Evolutionary conservation across 1,140 invertebrate genomes (phyloP).

Genomic region (Drosophila kikkawai): DNA sequence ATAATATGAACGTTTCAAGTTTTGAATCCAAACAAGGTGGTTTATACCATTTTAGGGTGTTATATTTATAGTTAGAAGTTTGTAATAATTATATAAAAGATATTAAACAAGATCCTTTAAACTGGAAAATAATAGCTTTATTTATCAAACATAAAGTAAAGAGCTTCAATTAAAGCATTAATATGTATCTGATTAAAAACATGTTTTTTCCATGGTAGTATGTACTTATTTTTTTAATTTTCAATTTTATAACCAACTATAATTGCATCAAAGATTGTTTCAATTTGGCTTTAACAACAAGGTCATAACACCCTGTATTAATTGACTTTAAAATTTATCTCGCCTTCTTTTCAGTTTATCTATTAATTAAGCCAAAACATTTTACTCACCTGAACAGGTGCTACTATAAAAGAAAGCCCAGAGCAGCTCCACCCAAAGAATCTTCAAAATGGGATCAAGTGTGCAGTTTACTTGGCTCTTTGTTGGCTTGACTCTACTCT

Average conservation of each 20-base stretch:
- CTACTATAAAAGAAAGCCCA: conserved; percentile 52
- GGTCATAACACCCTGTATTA: background rate
- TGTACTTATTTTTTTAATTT: background rate
- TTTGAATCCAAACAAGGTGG: background rate
- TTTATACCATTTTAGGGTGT: too few relatives aligned
- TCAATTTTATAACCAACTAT: background rate
- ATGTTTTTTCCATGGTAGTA: background rate
- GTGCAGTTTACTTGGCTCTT: background rate
- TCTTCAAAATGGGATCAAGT: conserved; percentile 9
- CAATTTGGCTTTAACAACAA: background rate
- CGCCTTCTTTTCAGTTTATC: conserved; percentile 32
- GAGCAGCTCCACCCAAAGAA: background rate
- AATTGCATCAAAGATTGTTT: background rate
- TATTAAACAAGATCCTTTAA: too few relatives aligned
- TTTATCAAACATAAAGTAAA: too few relatives aligned
- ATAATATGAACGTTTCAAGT: background rate
- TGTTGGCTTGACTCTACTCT: background rate
- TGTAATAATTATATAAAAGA: too few relatives aligned
- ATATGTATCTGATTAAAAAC: too few relatives aligned
- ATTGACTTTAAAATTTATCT: background rate
- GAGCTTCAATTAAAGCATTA: too few relatives aligned
- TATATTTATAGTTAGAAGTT: too few relatives aligned
- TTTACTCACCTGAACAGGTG: background rate
- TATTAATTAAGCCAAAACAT: conserved; percentile 60
- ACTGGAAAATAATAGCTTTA: too few relatives aligned